Evolutionary conservation across 2,797 vertebrate genomes (phyloP).

Genomic region (Dendrocincla tyrannina): DNA sequence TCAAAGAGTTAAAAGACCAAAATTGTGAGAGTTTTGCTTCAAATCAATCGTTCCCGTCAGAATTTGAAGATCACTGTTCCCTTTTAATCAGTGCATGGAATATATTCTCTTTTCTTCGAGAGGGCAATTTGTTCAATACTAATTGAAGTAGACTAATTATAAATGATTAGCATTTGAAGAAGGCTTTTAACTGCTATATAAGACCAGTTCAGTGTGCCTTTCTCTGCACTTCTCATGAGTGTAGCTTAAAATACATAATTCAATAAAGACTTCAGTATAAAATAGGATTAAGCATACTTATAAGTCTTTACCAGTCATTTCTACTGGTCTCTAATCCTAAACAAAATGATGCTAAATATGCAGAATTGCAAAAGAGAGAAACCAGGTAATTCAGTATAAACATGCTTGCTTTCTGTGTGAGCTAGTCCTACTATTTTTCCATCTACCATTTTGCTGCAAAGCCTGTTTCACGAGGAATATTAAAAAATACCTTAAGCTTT

Average conservation of each 20-base stretch:
- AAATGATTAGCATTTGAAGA: constrained; percentile 73
- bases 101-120: constrained; percentile 68
- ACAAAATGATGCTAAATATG: constrained; percentile 36
- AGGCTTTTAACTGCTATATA: constrained; percentile 61
- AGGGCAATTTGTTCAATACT: constrained; percentile 71
- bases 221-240: constrained; percentile 26
- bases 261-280: constrained; percentile 76
- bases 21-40: constrained; percentile 14
- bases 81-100: constrained; percentile 64
- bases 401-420: background rate
- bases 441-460: background rate
- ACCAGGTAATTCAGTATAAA: constrained; percentile 13
- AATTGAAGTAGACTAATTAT: constrained; percentile 72
- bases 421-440: background rate
- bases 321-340: constrained; percentile 40
- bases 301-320: constrained; percentile 63
- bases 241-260: constrained; percentile 77
- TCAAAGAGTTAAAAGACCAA: constrained; percentile 57
- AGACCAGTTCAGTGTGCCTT: constrained; percentile 43
- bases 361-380: background rate
- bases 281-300: constrained; percentile 76
- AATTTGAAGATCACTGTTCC: constrained; percentile 53
- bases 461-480: background rate
- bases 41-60: constrained; percentile 36
- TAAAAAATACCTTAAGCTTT: background rate